Conservation (phyloP, 1,140 invertebrate genomes). For the Galleria mellonella region DNA sequence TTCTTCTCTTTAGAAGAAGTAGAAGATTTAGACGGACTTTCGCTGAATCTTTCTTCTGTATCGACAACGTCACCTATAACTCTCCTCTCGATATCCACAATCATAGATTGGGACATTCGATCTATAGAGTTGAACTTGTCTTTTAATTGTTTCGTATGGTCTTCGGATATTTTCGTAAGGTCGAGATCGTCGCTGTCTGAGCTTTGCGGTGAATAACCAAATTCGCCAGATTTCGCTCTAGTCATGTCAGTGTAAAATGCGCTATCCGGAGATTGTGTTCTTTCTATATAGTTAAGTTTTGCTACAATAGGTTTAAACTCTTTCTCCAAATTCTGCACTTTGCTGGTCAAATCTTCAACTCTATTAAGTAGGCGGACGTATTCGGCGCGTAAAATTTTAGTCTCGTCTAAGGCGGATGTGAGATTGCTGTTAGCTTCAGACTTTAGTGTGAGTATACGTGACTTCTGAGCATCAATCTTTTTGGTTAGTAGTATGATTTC, state of each 20-base stretch:
- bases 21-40: constrained; percentile 59
- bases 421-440: constrained; percentile 78
- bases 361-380: constrained; percentile 76
- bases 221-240: constrained; percentile 65
- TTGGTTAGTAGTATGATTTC: constrained; percentile 81
- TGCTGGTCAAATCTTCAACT: constrained; percentile 76
- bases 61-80: constrained; percentile 40
- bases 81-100: constrained; percentile 61
- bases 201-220: constrained; percentile 67
- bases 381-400: constrained; percentile 78
- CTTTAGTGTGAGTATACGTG: constrained; percentile 79
- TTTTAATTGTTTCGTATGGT: constrained; percentile 55
- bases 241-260: constrained; percentile 62
- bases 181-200: constrained; percentile 68
- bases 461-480: constrained; percentile 78
- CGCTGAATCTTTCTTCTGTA: constrained; percentile 32
- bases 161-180: constrained; percentile 52
- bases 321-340: constrained; percentile 77
- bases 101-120: constrained; percentile 76
- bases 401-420: constrained; percentile 77
- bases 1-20: constrained; percentile 66
- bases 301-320: constrained; percentile 75
- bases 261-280: constrained; percentile 60
- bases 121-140: constrained; percentile 72
- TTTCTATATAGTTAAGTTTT: constrained; percentile 63